Evolutionary conservation across 2,888 invertebrate genomes (phyloP), one percentile per base, ranked within the genome.

Genomic region (Oligia fasciuncula): DNA sequence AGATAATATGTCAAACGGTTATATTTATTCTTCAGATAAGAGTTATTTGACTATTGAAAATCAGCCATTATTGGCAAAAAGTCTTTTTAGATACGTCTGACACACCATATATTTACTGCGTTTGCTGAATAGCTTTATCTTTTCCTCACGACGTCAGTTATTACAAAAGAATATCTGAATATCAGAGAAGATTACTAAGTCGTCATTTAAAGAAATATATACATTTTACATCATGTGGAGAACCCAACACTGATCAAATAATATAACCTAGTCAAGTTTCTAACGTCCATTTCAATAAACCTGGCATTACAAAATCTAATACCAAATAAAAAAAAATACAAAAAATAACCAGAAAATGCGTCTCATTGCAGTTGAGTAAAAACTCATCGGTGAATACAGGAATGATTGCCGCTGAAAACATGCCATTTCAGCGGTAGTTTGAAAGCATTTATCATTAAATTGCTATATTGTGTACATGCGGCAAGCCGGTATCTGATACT

Each of bases 391-490:
- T 74, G 77, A 87, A 88, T 86, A 78, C 73, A n/a, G 72, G 73
- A 84, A 82, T 87, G 88, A 85, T 79, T 75, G 78, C 71, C 67
- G 54, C 35, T 86, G 81, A 82, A 80, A 87, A 87, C 81, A 73
- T 76, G 75, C 69, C 81, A 73, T 89, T 87, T 87, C 85, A 86
- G 66, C 76, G 86, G 80, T 83, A 90, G 88, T 87, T 89, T 88
- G 85, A 89, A 80, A 57, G 86, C 85, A 87, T 89, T 92, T 91
- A 91, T 88, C 88, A 90, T 89, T 73, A 89, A 90, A 91, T 90
- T 91, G 91, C 76, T 72, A 79, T 85, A 88, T 90, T 91, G 89
- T 88, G 81, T 69, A 79, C 84, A 73, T 77, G 84, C 43, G 77
- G 77, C 77, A 63, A 63, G 46, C 43, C 71, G 46, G 80, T n/a